Percentiles rank a stretch among this genome's conserved stretches.
phyloP scores from a whole-genome alignment of 2,888 invertebrate genomes.

The Tuberolachnus salignus region DNA sequence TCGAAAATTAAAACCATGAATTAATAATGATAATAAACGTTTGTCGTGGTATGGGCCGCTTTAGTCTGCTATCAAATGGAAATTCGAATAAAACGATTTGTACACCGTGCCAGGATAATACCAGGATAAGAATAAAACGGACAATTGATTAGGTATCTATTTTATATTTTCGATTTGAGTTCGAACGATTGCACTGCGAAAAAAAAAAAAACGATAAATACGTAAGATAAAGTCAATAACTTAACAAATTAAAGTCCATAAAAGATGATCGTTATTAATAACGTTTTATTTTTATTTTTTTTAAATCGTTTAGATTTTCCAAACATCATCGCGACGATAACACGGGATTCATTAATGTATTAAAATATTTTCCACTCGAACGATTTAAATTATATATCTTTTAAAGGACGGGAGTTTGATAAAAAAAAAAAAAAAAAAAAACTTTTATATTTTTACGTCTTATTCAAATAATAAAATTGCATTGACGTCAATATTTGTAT shows the following conservation, averaged over 20 bases:
- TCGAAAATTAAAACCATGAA: too few species aligned
- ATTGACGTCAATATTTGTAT: too few species aligned
- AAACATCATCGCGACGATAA: neutral
- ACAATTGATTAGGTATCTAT: too few species aligned
- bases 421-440: neutral
- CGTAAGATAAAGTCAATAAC: neutral
- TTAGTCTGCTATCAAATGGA: too few species aligned
- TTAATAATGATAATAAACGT: too few species aligned
- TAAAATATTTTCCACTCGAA: slow-evolving; percentile 1
- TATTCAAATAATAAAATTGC: neutral
- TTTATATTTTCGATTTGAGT: neutral
- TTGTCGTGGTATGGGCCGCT: too few species aligned
- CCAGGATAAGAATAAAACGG: neutral
- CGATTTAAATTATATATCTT: neutral
- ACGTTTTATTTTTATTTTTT: neutral
- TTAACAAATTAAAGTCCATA: neutral
- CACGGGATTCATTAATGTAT: neutral
- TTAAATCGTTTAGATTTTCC: neutral
- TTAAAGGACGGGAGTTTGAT: neutral
- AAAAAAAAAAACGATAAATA: too few species aligned
- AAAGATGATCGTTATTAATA: too few species aligned
- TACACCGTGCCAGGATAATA: neutral
- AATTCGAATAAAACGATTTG: too few species aligned
- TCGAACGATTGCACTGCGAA: neutral
- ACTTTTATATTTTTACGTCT: neutral